These are phyloP conservation scores for Aphelocoma californica DNA, from an alignment of 2,797 vertebrate genomes.

Conservation along the genomic window DNA sequence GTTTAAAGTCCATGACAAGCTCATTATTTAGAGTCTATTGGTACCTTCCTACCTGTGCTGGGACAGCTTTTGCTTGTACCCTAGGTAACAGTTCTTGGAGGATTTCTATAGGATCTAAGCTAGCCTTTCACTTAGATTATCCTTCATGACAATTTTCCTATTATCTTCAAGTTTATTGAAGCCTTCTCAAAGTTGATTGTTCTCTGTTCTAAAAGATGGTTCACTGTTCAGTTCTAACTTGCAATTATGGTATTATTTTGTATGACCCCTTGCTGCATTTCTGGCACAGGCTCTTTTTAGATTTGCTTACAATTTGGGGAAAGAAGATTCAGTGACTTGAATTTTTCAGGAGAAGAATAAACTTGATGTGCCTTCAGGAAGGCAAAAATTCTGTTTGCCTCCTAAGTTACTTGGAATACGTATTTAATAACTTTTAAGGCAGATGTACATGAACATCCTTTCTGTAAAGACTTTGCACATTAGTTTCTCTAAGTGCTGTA, in stretches of 20 bases:
- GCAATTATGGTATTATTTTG: not conserved
- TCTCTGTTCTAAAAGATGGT: not conserved
- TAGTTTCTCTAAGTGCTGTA: not conserved
- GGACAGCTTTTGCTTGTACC: no score
- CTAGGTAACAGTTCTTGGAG: no score
- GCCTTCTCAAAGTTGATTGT: not conserved
- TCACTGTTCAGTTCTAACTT: not conserved
- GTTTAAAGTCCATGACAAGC: no score
- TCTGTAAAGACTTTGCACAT: not conserved
- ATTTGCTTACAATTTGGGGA: not conserved
- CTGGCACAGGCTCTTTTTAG: not conserved
- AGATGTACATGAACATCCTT: not conserved
- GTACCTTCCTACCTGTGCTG: no score
- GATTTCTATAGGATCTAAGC: no score
- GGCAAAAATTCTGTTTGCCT: not conserved
- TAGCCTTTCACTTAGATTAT: no score
- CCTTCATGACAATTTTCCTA: no score
- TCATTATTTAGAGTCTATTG: no score
- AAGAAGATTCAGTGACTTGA: not conserved
- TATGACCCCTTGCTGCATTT: not conserved
- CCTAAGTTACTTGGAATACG: not conserved
- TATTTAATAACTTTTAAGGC: not conserved
- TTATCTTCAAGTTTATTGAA: no score
- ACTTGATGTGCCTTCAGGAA: not conserved
- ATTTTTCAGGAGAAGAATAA: not conserved